Conservation (phyloP, 53 echinoderm and acorn worm species). For the Arbacia lixula region DNA sequence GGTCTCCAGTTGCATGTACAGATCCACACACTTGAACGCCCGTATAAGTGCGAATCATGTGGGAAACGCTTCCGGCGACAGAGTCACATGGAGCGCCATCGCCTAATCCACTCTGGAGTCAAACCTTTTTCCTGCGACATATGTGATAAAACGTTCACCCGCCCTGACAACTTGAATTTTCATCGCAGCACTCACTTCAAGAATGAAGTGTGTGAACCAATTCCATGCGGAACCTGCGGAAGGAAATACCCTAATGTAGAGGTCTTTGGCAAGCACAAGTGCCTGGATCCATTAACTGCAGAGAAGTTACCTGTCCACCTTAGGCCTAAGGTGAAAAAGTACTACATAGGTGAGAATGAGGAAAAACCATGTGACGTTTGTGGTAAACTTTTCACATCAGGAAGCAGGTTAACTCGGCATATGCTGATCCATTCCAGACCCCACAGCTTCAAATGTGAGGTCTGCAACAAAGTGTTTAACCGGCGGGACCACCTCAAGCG, state of each 20-base stretch:
- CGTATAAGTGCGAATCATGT: conserved; percentile 37
- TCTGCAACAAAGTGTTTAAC: conserved; percentile 40
- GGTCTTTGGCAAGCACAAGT: conserved; percentile 44
- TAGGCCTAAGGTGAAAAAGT: conserved; percentile 20
- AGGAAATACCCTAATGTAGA: conserved; percentile 54
- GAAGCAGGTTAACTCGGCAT: conserved; percentile 38
- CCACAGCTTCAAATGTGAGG: conserved; percentile 38
- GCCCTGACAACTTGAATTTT: conserved; percentile 48
- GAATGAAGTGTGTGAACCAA: conserved; percentile 47
- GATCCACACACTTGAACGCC: conserved; percentile 44
- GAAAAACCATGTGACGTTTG: conserved; percentile 40
- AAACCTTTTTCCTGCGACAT: conserved; percentile 51
- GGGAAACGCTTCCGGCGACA: conserved; percentile 45
- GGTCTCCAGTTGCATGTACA: conserved; percentile 47
- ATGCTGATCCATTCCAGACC: conserved; percentile 52
- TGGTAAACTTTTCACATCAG: conserved; percentile 49
- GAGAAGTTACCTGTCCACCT: conserved; percentile 9
- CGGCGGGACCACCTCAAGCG: conserved; percentile 45
- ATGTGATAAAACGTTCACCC: conserved; percentile 47
- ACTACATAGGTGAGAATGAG: conserved; percentile 45
- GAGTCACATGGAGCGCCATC: conserved; percentile 52
- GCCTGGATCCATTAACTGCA: conserved; percentile 31
- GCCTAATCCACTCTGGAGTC: conserved; percentile 51
- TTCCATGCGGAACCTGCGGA: conserved; percentile 52
- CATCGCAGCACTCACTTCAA: conserved; percentile 54